These are phyloP conservation scores for Alexandromys fortis DNA, from an alignment of 2,113 vertebrate genomes.

Conservation along the genomic window DNA sequence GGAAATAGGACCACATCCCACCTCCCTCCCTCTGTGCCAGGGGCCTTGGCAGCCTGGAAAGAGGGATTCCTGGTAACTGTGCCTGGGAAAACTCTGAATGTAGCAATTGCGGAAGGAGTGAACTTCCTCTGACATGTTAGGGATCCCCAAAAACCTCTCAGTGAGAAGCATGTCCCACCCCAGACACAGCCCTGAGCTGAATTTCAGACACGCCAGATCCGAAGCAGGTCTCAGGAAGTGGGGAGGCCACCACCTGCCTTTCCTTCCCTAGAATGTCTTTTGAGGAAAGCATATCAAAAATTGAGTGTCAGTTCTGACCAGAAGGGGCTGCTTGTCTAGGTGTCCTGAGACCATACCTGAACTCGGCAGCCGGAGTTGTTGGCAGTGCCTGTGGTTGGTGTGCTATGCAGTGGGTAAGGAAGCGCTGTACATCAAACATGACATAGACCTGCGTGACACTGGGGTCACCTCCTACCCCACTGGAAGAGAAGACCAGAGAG, in stretches of 20 bases:
- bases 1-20: background rate
- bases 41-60: background rate
- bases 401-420: background rate
- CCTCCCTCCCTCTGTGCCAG: background rate
- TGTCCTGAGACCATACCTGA: background rate
- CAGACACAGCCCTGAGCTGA: background rate
- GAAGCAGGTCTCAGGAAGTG: background rate
- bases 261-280: background rate
- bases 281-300: background rate
- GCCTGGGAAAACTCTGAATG: background rate
- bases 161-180: background rate
- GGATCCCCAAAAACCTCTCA: background rate
- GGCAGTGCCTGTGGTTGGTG: accelerated
- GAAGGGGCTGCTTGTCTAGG: background rate
- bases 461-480: background rate
- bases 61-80: conserved; percentile 2
- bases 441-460: background rate
- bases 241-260: no score
- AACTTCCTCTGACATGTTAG: background rate
- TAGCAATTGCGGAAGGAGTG: background rate
- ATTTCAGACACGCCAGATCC: background rate
- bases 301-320: background rate
- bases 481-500: background rate
- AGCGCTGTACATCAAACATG: background rate
- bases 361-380: background rate